These are phyloP conservation scores for Drosophila conformis DNA, from an alignment of 2,888 invertebrate genomes.

Conservation along the genomic window DNA sequence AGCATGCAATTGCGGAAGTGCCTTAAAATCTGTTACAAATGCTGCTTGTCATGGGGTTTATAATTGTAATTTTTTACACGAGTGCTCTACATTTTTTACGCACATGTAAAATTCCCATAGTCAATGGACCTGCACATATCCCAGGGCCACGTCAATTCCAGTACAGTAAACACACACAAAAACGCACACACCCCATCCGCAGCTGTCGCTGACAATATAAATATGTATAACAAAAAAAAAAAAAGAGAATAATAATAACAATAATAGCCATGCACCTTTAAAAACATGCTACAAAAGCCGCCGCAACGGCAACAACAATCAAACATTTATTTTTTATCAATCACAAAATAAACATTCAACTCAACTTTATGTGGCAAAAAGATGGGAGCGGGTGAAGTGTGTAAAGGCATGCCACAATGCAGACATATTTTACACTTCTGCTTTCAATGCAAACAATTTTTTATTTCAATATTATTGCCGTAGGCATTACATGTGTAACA, in stretches of 20 bases:
- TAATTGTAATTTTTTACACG: constrained; percentile 8
- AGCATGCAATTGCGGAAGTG: neutral
- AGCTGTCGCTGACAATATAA: constrained; percentile 61
- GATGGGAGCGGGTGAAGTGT: neutral
- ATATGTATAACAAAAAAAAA: constrained; percentile 15
- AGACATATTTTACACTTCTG: constrained; percentile 69
- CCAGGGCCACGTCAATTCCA: constrained; percentile 50
- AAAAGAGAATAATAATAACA: constrained; percentile 32
- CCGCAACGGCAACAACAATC: constrained; percentile 52
- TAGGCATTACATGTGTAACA: constrained; percentile 44
- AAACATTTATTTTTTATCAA: constrained; percentile 75
- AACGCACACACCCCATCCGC: constrained; percentile 19
- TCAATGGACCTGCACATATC: constrained; percentile 32
- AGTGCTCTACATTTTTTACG: constrained; percentile 2
- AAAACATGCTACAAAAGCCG: constrained; percentile 27
- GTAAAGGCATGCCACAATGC: constrained; percentile 38
- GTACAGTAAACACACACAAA: constrained; percentile 33
- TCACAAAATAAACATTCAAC: constrained; percentile 75
- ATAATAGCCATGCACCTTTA: constrained; percentile 54
- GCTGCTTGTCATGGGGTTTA: neutral
- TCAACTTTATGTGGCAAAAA: constrained; percentile 50
- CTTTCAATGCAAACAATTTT: constrained; percentile 70
- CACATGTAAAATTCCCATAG: constrained; percentile 32
- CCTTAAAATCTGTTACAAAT: neutral
- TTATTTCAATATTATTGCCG: constrained; percentile 60